phyloP scores from a whole-genome alignment of 2,113 vertebrate genomes.

The Agapornis roseicollis region DNA sequence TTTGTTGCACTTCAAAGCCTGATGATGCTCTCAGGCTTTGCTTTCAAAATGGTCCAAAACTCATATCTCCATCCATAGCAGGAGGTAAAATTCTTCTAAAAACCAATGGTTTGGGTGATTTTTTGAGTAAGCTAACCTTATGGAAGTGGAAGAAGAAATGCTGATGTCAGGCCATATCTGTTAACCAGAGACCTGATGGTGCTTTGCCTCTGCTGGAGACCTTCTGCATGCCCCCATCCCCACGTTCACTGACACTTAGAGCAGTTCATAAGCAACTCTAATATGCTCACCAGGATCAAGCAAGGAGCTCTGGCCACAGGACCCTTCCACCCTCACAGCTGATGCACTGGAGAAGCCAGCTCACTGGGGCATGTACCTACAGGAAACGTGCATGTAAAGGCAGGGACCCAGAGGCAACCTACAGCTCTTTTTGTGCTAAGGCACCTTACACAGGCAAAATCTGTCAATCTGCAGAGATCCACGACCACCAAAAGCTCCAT shows the following conservation, averaged over 20 bases:
- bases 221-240: background rate
- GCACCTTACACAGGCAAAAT: background rate
- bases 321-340: rapidly evolving
- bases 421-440: background rate
- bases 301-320: background rate
- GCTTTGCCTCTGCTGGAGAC: background rate
- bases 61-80: background rate
- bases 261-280: background rate
- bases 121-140: background rate
- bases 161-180: background rate
- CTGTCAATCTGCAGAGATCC: background rate
- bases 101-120: background rate
- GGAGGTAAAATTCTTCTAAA: background rate
- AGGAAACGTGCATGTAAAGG: background rate
- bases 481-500: background rate
- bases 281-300: background rate
- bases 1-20: background rate
- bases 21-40: background rate
- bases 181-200: background rate
- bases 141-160: background rate
- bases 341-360: background rate
- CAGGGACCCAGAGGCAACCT: background rate
- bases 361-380: rapidly evolving
- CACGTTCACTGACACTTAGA: background rate
- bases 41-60: background rate